Base-by-base conservation (phyloP, 2,888 invertebrate genomes). In the Lasius platythorax region DNA sequence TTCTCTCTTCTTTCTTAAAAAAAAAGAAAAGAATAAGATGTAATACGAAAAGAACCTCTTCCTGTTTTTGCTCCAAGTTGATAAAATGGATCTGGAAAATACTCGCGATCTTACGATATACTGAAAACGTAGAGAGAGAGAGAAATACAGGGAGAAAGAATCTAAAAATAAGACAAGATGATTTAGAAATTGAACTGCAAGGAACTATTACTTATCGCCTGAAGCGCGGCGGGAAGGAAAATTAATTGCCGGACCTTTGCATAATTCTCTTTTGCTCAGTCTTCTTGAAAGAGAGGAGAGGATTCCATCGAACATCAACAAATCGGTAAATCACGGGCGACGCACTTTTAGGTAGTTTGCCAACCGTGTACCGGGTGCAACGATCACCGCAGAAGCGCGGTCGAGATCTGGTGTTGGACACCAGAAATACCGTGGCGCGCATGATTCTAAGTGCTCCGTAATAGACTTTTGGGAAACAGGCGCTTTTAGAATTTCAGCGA, bases 381-480 rank as follows among this genome's bases (percentile, higher is more conserved):
- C 82, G 88, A 78, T 85, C 88, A 81, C 30, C 37, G 28, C 40
- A n/a, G 18, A n/a, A 43, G 15, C n/a, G 58, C 70, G 50, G 23
- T 23, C 58, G 12, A 18, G 46, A 33, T 30, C 33, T 6, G 64
- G 78, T 58, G 74, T 76, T 33, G 56, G 18, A 56, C 67, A 64
- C 79, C 79, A 70, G 83, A 85, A 84, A 88, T 90, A 64, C 86
- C 88, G 84, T 66, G 81, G 78, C 70, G 87, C 68, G 86, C 85
- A 86, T 88, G 91, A 91, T 86, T 87, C 88, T 82, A 86, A 89
- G 91, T 85, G 90, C 85, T 90, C 91, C 85, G 79, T 90, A 91
- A 91, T 91, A 91, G 91, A 90, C 88, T 91, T 91, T 91, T 91
- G 83, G 86, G 91, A 91, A 91, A 81, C 84, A 63, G 83, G 87